Evolutionary conservation across 1,140 invertebrate species (phyloP).

Genomic region (Platyura marginata): DNA sequence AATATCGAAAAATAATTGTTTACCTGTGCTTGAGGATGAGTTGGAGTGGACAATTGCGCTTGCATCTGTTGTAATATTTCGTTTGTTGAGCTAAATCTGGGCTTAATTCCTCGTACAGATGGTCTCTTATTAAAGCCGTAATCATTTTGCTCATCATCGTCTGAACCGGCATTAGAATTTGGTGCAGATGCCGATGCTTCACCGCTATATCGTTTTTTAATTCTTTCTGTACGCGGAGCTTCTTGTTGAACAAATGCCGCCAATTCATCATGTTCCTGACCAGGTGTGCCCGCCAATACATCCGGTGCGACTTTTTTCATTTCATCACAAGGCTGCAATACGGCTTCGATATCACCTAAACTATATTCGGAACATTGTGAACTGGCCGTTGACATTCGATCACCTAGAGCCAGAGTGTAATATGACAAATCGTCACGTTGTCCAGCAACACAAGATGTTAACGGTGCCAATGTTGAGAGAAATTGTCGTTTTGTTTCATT

Average conservation of each 20-base stretch:
- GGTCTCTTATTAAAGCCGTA: conserved; percentile 78
- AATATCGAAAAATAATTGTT: not conserved
- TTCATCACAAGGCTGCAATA: conserved; percentile 25
- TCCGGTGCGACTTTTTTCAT: conserved; percentile 42
- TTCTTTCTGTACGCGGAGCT: conserved; percentile 55
- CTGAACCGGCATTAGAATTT: conserved; percentile 29
- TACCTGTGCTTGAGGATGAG: conserved; percentile 8
- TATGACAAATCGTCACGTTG: conserved; percentile 45
- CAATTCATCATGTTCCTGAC: conserved; percentile 47
- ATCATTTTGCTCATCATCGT: conserved; percentile 68
- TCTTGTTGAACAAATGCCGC: conserved; percentile 70
- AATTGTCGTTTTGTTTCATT: conserved; percentile 45
- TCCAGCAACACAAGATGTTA: conserved; percentile 51
- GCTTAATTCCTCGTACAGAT: conserved; percentile 49
- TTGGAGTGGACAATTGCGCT: conserved; percentile 39
- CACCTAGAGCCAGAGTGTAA: conserved; percentile 37
- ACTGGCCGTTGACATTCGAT: conserved; percentile 28
- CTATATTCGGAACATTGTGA: conserved; percentile 35
- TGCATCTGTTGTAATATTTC: conserved; percentile 69
- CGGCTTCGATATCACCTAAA: conserved; percentile 45
- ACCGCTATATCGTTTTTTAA: conserved; percentile 49
- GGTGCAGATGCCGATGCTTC: conserved; percentile 27
- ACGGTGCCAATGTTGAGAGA: conserved; percentile 48
- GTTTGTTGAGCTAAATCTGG: conserved; percentile 53
- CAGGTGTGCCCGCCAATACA: conserved; percentile 53